Conservation (phyloP, 2,888 invertebrate genomes). For the Trachelus stipa region DNA sequence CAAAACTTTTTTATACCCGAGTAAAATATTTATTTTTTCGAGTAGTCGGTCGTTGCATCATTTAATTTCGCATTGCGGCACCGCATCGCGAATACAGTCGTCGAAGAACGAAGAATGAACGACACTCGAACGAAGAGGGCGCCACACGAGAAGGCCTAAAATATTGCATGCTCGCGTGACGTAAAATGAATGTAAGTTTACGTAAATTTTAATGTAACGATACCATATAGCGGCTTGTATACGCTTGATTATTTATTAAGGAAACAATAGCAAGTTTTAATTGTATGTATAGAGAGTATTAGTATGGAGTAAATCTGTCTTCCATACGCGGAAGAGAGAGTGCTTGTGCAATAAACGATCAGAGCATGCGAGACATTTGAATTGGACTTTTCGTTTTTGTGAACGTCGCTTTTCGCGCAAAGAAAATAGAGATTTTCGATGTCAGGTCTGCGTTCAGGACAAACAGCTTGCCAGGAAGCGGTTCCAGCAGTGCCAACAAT, state of each 20-base stretch:
- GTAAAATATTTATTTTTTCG: neutral
- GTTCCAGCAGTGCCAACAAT: constrained; percentile 64
- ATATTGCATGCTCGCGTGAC: neutral
- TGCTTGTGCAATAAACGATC: constrained; percentile 51
- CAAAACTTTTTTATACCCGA: neutral
- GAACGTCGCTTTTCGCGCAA: constrained; percentile 53
- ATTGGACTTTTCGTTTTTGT: constrained; percentile 45
- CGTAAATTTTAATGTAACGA: neutral
- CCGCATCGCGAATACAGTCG: neutral
- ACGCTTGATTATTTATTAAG: neutral
- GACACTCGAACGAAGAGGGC: neutral
- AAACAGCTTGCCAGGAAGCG: constrained; percentile 65
- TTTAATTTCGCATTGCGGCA: neutral
- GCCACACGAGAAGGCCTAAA: neutral
- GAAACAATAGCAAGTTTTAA: neutral
- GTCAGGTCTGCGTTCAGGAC: constrained; percentile 66
- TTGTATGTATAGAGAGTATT: neutral
- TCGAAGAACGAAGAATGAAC: neutral
- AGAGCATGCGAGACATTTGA: constrained; percentile 42
- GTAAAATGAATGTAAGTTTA: neutral
- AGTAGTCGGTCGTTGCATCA: neutral
- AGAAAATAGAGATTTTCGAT: constrained; percentile 65
- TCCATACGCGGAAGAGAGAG: constrained; percentile 8
- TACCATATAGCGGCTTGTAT: neutral
- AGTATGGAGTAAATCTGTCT: neutral